Base-by-base conservation (phyloP, 2,888 invertebrate species). In the Ormyrus nitidulus region DNA sequence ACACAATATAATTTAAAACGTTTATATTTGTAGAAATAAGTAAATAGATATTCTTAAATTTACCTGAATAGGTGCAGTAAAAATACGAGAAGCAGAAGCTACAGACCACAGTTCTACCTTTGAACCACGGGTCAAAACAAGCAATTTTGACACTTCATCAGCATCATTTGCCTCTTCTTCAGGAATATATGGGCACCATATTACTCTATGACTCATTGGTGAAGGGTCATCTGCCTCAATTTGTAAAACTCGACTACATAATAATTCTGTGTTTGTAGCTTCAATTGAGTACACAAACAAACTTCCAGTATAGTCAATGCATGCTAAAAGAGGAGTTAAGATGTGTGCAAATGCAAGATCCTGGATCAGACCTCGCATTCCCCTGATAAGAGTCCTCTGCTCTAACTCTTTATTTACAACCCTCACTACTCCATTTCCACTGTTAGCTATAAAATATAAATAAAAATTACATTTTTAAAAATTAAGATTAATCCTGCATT, bases 141-240 rank as follows among this genome's bases (percentile, higher is more conserved):
- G 92, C 85, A 97, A 92, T 86, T 95, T 94, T 46, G 95, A 95
- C 34, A 94, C 94, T 85, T 95, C 95, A 62, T 94, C 94, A 4
- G 92, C 91, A 80, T 92, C 89, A 5, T 89, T 82, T 65, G 91
- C 89, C 79, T 91, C 91, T 56, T 94, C 93, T 78, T 93, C 93
- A 0, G 97, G 96, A 81, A 97, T 94, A 92, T 95, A 98, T 0
- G 98, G 97, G 88, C 98, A 98, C 98, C 98, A 98, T 86, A 97
- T 95, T 62, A 98, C 94, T 84, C 96, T 92, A 85, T 95, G 94
- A 87, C 91, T 92, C 81, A 91, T 92, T 53, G 92, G 92, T 0
- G 91, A 82, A 7, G 85, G 80, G 68, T 88, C 88, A 49, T 90
- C 89, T 49, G 91, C 91, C 79, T 93, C 92, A 6, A 95, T 92